Evolutionary conservation across 2,888 invertebrate genomes (phyloP).

Genomic region (Drosophila putrida): DNA sequence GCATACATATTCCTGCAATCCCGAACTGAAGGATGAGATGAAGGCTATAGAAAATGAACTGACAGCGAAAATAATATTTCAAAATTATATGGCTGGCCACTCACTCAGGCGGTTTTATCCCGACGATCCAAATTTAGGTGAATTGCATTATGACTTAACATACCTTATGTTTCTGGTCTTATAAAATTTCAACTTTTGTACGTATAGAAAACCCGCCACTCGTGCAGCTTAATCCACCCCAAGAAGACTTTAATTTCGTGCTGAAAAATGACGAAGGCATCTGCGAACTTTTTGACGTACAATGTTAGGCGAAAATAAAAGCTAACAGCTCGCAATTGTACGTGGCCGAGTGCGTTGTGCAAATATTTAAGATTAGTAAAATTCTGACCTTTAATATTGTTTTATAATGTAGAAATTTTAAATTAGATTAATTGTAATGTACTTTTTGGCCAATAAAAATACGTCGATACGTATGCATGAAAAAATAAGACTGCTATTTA

Average conservation of each 20-base stretch:
- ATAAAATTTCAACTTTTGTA: neutral
- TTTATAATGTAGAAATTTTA: slow-evolving; percentile 68
- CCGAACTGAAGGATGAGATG: slow-evolving; percentile 76
- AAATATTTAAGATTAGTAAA: slow-evolving; percentile 79
- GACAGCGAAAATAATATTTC: slow-evolving; percentile 83
- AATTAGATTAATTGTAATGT: slow-evolving; percentile 69
- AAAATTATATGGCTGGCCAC: slow-evolving; percentile 78
- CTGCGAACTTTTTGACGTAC: slow-evolving; percentile 84
- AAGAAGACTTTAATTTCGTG: slow-evolving; percentile 82
- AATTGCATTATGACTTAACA: neutral
- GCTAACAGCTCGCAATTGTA: slow-evolving; percentile 38
- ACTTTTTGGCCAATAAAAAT: slow-evolving; percentile 60
- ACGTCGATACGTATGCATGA: slow-evolving; percentile 43
- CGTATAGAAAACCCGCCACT: slow-evolving; percentile 82
- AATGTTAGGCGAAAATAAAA: slow-evolving; percentile 60
- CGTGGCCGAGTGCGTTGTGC: slow-evolving; percentile 78
- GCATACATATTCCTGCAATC: slow-evolving; percentile 81
- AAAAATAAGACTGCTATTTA: neutral
- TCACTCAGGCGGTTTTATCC: slow-evolving; percentile 83
- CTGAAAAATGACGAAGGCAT: slow-evolving; percentile 83
- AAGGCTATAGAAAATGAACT: slow-evolving; percentile 77
- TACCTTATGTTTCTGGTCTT: neutral
- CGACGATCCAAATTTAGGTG: slow-evolving; percentile 83
- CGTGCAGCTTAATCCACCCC: slow-evolving; percentile 83
- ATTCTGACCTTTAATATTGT: slow-evolving; percentile 70